Base-by-base conservation (phyloP, 2,797 vertebrate genomes). In the Crocodylus rhombifer region DNA sequence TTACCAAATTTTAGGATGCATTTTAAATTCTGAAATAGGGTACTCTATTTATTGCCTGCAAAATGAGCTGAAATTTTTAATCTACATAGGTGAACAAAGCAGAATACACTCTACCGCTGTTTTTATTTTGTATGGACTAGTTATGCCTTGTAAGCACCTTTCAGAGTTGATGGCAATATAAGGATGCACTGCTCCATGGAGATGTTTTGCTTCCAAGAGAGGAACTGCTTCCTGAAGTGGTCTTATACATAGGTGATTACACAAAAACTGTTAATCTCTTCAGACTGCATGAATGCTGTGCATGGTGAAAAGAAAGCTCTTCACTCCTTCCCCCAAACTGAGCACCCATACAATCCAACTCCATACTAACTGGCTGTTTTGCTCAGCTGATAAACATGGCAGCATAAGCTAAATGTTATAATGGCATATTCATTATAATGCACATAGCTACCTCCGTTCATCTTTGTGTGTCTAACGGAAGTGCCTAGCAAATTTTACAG, bases 81-180 rank as follows among this genome's bases (percentile, higher is more conserved):
- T 76, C 82, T 26, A 62, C 23, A 30, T 42, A 15, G 80, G 64
- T 0, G 0, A 93, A 76, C 18, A 80, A 8, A 0, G 1, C 8
- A 73, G 56, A 91, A 78, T 0, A 14, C 12, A 11, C 71, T 4
- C 63, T 87, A 82, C 82, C 75, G 58, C n/a, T 20, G 4, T 4
- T 71, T 10, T 28, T 88, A 18, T 5, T 2, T 2, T 63, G 42
- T 57, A 36, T 1, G 51, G n/a, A 1, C 11, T 87, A 20, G 10
- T 23, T 65, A 14, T 28, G 23, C 67, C 12, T 21, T 62, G 21
- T 6, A 80, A 78, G 84, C 5, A 81, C 1, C 84, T 3, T 9
- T 89, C 58, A 9, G 21, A 64, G 36, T 51, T 6, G 2, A 4
- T 60, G 16, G 5, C 1, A 25, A 15, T 25, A 11, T 42, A 42